Percentiles rank a stretch among this genome's conserved stretches.
Conservation (phyloP, 2,113 vertebrate genomes). For the Pipra filicauda region DNA sequence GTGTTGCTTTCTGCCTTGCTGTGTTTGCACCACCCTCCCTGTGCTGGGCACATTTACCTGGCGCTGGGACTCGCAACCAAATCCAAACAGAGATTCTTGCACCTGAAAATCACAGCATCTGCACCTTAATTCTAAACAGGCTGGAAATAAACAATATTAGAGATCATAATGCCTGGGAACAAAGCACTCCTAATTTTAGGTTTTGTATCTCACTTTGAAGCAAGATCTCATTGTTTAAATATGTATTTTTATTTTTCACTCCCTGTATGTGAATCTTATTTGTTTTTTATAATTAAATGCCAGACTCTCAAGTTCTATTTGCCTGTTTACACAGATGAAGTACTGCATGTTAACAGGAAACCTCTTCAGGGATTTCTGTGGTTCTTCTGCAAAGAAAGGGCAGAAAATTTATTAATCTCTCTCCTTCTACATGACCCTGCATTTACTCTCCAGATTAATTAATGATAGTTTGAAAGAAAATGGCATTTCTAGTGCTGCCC, state of each 20-base stretch:
- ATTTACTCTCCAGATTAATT: neutral
- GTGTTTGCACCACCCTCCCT: neutral
- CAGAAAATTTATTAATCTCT: neutral
- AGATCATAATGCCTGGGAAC: neutral
- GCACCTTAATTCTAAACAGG: neutral
- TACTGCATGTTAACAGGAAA: neutral
- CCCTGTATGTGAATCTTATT: neutral
- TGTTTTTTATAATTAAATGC: neutral
- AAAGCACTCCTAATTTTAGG: rapidly evolving
- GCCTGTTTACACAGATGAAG: neutral
- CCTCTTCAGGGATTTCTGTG: neutral
- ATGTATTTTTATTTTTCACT: neutral
- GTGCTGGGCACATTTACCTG: neutral
- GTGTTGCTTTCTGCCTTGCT: neutral
- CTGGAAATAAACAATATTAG: neutral
- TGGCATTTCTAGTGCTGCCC: neutral
- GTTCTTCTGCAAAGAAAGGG: neutral
- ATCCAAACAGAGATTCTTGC: neutral
- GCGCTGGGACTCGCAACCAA: neutral
- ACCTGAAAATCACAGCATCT: neutral
- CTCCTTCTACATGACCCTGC: neutral
- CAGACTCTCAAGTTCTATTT: neutral
- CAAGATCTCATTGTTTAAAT: neutral
- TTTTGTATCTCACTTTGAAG: neutral
- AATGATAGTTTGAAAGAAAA: neutral